Evolutionary conservation across 1,140 invertebrate species (phyloP).

Genomic region (Zophobas morio): DNA sequence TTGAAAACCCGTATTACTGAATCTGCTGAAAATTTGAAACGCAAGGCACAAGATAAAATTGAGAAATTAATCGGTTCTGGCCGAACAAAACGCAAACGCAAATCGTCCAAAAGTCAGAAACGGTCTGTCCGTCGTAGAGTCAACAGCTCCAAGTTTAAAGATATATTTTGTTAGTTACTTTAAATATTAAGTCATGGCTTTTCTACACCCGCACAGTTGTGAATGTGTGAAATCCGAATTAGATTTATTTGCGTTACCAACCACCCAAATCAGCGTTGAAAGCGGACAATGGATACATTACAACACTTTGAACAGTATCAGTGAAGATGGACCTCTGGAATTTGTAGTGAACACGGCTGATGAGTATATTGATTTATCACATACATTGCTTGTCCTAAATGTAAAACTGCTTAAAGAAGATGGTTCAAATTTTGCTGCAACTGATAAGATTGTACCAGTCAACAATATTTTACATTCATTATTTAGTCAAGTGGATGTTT

Average conservation of each 20-base stretch:
- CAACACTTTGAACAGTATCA: constrained; percentile 63
- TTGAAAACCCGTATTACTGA: constrained; percentile 10
- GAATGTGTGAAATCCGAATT: constrained; percentile 57
- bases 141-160: neutral
- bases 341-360: neutral
- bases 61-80: too few relatives aligned
- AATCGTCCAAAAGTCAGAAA: too few relatives aligned
- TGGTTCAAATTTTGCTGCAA: neutral
- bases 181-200: neutral
- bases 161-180: neutral
- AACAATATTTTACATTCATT: too few relatives aligned
- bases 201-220: constrained; percentile 52
- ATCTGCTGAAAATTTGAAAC: too few relatives aligned
- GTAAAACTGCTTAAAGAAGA: neutral
- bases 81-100: too few relatives aligned
- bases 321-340: constrained; percentile 59
- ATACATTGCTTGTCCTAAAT: neutral
- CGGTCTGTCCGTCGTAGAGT: too few relatives aligned
- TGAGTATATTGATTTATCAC: neutral
- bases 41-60: too few relatives aligned
- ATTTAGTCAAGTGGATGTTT: neutral
- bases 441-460: too few relatives aligned
- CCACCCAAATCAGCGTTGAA: constrained; percentile 56
- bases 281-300: too few relatives aligned
- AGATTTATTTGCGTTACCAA: constrained; percentile 64